Conservation (phyloP, 30 jellyfish, hydroid and myxozoan genomes). For the Chironex yamaguchii region DNA sequence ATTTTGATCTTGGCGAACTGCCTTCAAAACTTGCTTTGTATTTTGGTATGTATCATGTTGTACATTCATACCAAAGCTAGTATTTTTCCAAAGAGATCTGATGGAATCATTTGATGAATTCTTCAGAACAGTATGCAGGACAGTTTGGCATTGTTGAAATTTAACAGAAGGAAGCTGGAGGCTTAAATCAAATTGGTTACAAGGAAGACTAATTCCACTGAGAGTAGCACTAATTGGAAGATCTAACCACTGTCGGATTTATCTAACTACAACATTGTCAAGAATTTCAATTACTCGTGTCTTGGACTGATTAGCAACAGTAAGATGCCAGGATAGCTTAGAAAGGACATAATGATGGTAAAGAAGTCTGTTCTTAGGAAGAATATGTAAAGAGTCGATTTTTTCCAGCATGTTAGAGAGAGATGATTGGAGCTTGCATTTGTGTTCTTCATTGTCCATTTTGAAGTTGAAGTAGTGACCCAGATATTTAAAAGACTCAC, state of each 20-base stretch:
- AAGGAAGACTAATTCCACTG: conserved; percentile 18
- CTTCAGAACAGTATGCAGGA: conserved; percentile 17
- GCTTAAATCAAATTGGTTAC: conserved; percentile 2
- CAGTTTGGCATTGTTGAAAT: conserved; percentile 37
- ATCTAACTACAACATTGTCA: no score
- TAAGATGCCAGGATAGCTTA: no score
- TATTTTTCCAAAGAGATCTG: conserved; percentile 6
- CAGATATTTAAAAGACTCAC: no score
- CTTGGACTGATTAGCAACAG: no score
- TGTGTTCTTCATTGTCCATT: conserved; percentile 2
- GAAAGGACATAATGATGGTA: no score
- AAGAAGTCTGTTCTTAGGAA: no score
- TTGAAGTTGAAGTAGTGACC: no score
- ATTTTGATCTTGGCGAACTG: conserved; percentile 11
- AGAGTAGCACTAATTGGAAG: neutral
- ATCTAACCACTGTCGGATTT: neutral
- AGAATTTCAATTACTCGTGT: no score
- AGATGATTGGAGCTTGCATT: conserved; percentile 7
- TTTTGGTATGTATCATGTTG: conserved; percentile 30
- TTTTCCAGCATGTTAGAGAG: conserved; percentile 7
- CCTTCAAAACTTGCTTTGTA: conserved; percentile 28
- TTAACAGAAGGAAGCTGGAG: conserved; percentile 27
- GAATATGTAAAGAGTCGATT: conserved; percentile 11
- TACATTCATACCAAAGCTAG: conserved; percentile 20
- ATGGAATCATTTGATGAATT: conserved; percentile 10